Conservation (phyloP, 2,888 invertebrate species). For the Platycnemis pennipes region DNA sequence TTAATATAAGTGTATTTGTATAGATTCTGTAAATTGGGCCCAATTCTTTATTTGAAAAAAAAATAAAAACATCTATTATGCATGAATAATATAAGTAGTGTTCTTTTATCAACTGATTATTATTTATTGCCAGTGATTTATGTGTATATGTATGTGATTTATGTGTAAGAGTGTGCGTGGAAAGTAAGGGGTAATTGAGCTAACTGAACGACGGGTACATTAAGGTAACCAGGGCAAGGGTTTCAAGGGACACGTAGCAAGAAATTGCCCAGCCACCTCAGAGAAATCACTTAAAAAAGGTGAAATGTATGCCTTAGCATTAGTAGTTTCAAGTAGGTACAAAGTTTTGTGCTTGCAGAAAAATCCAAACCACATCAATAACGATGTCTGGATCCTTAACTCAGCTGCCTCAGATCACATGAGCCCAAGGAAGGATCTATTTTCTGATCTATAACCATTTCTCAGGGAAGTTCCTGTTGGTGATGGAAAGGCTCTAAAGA, state of each 20-base stretch:
- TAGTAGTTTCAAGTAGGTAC: neutral
- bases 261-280: neutral
- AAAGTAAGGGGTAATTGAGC: too few species aligned
- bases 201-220: too few species aligned
- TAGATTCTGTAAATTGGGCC: too few species aligned
- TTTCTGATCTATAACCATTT: neutral
- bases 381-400: neutral
- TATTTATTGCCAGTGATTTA: too few species aligned
- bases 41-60: too few species aligned
- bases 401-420: neutral
- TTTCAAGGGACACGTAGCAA: neutral
- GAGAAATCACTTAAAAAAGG: neutral
- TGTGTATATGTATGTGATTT: too few species aligned
- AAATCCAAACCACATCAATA: neutral
- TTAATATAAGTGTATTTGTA: too few species aligned
- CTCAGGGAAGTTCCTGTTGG: neutral
- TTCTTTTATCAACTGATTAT: too few species aligned
- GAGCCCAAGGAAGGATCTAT: neutral
- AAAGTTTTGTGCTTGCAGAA: neutral
- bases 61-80: too few species aligned
- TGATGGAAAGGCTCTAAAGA: constrained; percentile 2
- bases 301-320: neutral
- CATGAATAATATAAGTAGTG: too few species aligned
- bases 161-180: too few species aligned
- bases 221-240: too few species aligned